Evolutionary conservation across 53 echinoderm and acorn worm genomes (phyloP).

Genomic region (Apostichopus leukothele): DNA sequence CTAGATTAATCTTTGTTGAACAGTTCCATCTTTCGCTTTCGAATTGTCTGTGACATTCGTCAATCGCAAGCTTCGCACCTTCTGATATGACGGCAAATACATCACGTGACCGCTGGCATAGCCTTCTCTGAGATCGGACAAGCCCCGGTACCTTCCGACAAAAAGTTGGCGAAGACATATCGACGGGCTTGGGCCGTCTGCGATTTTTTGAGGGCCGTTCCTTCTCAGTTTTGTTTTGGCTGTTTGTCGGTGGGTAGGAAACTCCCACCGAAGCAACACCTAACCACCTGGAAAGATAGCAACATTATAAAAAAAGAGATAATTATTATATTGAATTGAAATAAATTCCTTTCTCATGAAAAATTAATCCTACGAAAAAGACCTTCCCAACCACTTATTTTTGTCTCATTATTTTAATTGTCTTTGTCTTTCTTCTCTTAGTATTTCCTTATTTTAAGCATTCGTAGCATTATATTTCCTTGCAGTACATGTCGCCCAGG

Average conservation of each 20-base stretch:
- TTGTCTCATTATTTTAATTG: no score
- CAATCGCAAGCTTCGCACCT: conserved; percentile 81
- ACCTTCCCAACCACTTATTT: no score
- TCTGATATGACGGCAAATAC: conserved; percentile 71
- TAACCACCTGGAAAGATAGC: conserved; percentile 64
- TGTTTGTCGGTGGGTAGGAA: conserved; percentile 44
- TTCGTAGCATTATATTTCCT: no score
- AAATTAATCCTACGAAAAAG: no score
- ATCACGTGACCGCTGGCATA: conserved; percentile 31
- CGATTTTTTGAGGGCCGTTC: neutral
- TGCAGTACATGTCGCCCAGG: no score
- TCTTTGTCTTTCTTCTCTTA: no score
- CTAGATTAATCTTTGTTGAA: conserved; percentile 60
- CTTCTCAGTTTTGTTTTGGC: neutral
- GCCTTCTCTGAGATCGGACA: conserved; percentile 27
- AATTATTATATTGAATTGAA: no score
- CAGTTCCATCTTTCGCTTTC: conserved; percentile 92
- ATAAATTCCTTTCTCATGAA: no score
- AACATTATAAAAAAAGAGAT: neutral
- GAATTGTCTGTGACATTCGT: conserved; percentile 91
- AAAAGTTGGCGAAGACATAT: conserved; percentile 36
- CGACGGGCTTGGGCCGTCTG: conserved; percentile 34
- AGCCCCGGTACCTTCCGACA: conserved; percentile 61
- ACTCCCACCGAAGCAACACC: conserved; percentile 76
- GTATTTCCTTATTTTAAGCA: no score